Conservation (phyloP, 2,113 vertebrate species). For the Mobula birostris region DNA sequence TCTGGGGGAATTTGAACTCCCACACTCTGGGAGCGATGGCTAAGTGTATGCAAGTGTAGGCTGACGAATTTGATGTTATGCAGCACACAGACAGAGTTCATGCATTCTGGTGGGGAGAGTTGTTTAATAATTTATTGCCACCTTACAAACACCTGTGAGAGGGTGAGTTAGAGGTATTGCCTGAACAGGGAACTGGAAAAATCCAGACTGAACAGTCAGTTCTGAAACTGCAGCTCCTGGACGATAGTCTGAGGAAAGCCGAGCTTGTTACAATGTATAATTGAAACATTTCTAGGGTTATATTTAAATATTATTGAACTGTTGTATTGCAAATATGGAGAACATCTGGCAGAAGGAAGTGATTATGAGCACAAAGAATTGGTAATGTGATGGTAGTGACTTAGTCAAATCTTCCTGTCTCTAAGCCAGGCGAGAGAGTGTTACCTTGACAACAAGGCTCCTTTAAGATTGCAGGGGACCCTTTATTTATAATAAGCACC, state of each 20-base stretch:
- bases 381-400: background rate
- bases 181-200: background rate
- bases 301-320: background rate
- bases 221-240: background rate
- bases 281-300: background rate
- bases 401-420: conserved; percentile 11
- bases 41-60: too few relatives aligned
- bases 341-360: background rate
- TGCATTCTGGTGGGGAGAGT: background rate
- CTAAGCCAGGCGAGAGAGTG: background rate
- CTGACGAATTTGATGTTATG: background rate
- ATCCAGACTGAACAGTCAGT: background rate
- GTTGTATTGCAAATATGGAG: background rate
- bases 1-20: background rate
- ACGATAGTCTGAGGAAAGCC: background rate
- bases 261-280: background rate
- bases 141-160: background rate
- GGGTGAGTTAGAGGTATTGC: background rate
- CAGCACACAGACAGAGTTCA: background rate
- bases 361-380: background rate
- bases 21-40: background rate
- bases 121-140: background rate
- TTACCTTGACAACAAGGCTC: conserved; percentile 31
- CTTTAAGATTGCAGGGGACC: conserved; percentile 31
- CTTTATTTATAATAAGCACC: conserved; percentile 20